Percentiles rank a stretch among this genome's conserved stretches.
Conservation (phyloP, 2,888 invertebrate species). For the Taphrorychus bicolor region DNA sequence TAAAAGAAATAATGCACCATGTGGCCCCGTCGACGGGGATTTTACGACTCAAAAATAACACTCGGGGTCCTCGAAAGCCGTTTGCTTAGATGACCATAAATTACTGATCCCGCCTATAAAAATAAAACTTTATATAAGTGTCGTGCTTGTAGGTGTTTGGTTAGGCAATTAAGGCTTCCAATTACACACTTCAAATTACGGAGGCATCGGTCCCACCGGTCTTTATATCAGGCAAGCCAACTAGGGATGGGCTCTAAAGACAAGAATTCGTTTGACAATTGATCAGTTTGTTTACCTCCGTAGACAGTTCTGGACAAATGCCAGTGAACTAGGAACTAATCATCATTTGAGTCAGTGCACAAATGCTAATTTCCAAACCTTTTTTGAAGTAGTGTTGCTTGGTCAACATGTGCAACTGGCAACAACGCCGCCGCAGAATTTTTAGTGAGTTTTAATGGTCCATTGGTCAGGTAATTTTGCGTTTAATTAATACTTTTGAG, state of each 20-base stretch:
- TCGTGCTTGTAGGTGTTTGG: slow-evolving; percentile 22
- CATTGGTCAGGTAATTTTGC: too few relatives aligned
- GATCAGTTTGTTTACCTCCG: too few relatives aligned
- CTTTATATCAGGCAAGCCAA: slow-evolving; percentile 1
- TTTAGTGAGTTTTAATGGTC: too few relatives aligned
- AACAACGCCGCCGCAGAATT: too few relatives aligned
- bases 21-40: not conserved
- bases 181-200: slow-evolving; percentile 25
- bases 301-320: too few relatives aligned
- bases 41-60: slow-evolving; percentile 4
- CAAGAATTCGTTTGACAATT: too few relatives aligned
- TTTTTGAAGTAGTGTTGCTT: too few relatives aligned
- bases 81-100: slow-evolving; percentile 8
- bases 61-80: not conserved
- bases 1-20: not conserved
- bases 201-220: slow-evolving; percentile 11
- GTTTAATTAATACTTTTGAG: too few relatives aligned
- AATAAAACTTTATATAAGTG: slow-evolving; percentile 23
- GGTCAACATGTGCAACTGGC: too few relatives aligned
- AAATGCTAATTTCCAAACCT: too few relatives aligned
- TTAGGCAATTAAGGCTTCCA: slow-evolving; percentile 28
- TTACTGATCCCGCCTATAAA: slow-evolving; percentile 15
- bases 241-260: slow-evolving; percentile 2
- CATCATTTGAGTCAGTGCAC: too few relatives aligned
- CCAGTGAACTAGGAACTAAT: too few relatives aligned